Evolutionary conservation across 2,888 invertebrate species (phyloP).

Genomic region (Maniola hyperantus): DNA sequence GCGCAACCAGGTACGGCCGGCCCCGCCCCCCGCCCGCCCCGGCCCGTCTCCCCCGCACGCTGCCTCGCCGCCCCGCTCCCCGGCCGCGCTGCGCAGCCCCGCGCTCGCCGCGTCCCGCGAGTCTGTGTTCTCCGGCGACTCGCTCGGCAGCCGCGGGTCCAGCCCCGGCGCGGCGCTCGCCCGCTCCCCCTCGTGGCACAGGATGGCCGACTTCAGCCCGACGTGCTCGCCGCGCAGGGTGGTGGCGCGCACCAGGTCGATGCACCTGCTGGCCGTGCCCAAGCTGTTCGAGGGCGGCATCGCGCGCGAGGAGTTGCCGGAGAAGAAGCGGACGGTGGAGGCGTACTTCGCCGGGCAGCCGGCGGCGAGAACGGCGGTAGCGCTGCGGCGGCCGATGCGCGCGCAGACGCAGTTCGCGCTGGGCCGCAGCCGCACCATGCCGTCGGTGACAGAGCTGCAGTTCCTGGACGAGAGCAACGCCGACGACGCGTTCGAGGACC

Average conservation of each 20-base stretch:
- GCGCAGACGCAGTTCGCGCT: slow-evolving; percentile 79
- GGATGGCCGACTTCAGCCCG: slow-evolving; percentile 78
- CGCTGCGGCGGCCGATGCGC: slow-evolving; percentile 44
- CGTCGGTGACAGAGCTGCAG: slow-evolving; percentile 85
- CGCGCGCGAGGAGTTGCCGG: slow-evolving; percentile 84
- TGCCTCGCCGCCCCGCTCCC: slow-evolving; percentile 87
- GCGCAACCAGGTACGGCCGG: slow-evolving; percentile 64
- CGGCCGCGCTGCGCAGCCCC: slow-evolving; percentile 65
- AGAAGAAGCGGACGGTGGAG: slow-evolving; percentile 88
- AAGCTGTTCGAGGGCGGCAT: slow-evolving; percentile 92
- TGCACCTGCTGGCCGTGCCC: slow-evolving; percentile 87
- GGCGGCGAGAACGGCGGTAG: slow-evolving; percentile 40
- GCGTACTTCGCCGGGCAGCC: slow-evolving; percentile 85
- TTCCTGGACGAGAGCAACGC: slow-evolving; percentile 90
- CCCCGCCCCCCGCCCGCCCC: slow-evolving; percentile 46
- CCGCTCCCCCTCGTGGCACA: slow-evolving; percentile 93
- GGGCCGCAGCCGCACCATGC: slow-evolving; percentile 89
- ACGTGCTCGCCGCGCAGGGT: slow-evolving; percentile 71
- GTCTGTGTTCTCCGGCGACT: slow-evolving; percentile 62
- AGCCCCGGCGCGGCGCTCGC: slow-evolving; percentile 64
- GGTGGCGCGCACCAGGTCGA: slow-evolving; percentile 86
- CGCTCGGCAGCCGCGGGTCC: slow-evolving; percentile 54
- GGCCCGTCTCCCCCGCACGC: slow-evolving; percentile 56
- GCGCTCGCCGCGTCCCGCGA: slow-evolving; percentile 68
- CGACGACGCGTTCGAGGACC: slow-evolving; percentile 93